These are phyloP conservation scores for Myotis myotis DNA, from an alignment of 2,797 vertebrate genomes.

Conservation along the genomic window DNA sequence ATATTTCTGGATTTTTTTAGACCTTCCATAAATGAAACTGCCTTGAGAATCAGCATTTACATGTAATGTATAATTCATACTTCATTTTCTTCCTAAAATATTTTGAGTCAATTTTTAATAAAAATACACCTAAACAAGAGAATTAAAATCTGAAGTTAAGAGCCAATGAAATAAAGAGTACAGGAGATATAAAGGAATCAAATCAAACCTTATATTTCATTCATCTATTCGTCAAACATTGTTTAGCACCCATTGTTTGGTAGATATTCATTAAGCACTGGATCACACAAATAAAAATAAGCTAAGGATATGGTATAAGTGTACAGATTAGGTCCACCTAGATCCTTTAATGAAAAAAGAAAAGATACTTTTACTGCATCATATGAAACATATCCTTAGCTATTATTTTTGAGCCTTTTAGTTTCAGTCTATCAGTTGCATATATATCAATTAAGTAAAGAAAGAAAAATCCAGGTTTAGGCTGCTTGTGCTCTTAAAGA, in stretches of 20 bases:
- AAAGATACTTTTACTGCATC: background rate
- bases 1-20: background rate
- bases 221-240: conserved; percentile 16
- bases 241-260: background rate
- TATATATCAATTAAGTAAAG: background rate
- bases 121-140: background rate
- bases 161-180: background rate
- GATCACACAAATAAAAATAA: background rate
- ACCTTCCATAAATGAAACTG: background rate
- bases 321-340: background rate
- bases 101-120: conserved; percentile 34
- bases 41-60: background rate
- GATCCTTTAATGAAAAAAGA: background rate
- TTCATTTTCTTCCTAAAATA: background rate
- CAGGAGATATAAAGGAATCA: background rate
- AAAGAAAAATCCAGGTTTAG: background rate
- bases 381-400: background rate
- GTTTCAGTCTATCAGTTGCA: background rate
- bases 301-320: background rate
- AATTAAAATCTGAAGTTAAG: conserved; percentile 14
- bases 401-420: conserved; percentile 26
- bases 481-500: background rate
- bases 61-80: background rate
- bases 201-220: conserved; percentile 4
- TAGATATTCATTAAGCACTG: background rate